Evolutionary conservation across 2,797 vertebrate species (phyloP), one percentile per base, ranked within the genome.

Genomic region (Rhabdomys pumilio): DNA sequence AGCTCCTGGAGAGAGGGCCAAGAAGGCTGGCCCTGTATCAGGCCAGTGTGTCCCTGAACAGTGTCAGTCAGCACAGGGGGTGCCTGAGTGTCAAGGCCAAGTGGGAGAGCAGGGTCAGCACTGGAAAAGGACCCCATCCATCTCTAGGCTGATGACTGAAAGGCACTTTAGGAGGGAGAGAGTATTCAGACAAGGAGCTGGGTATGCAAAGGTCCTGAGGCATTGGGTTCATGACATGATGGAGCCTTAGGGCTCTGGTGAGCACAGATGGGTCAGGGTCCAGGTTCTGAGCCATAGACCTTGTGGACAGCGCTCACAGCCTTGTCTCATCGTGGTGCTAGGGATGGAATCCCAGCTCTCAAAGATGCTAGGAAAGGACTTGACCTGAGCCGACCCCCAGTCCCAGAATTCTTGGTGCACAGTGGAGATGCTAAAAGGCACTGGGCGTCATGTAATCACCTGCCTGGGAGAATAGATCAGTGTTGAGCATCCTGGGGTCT

Each of bases 171-270:
- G 75, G 19, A 53, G 50, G 34, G 10, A 41, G 83, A 2, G 22
- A 34, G 0, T 29, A 9, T 22, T n/a, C 10, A 20, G 50, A 22
- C 13, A 34, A 4, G 44, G 31, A 31, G 11, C 44, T 1, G 3
- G 63, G n/a, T 0, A 0, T 31, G 38, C 50, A 88, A 10, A 91
- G 47, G 59, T 13, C 85, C 82, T 80, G 50, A 44, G 86, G 34
- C 55, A 57, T 38, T 8, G 20, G 1, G 2, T 9, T 31, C 41
- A 4, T 57, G 11, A 50, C 2, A 3, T 19, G 24, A 47, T 47
- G 13, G 7, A n/a, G 17, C 47, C 2, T 15, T 1, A 2, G 61
- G 24, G 11, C 53, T 11, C 0, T 26, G 38, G 4, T 9, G 1
- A 53, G 50, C 24, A 12, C 20, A 59, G 80, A 47, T 1, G 1